These are phyloP conservation scores for Leptopilina syphax DNA, from an alignment of 2,888 invertebrate genomes.

Conservation along the genomic window DNA sequence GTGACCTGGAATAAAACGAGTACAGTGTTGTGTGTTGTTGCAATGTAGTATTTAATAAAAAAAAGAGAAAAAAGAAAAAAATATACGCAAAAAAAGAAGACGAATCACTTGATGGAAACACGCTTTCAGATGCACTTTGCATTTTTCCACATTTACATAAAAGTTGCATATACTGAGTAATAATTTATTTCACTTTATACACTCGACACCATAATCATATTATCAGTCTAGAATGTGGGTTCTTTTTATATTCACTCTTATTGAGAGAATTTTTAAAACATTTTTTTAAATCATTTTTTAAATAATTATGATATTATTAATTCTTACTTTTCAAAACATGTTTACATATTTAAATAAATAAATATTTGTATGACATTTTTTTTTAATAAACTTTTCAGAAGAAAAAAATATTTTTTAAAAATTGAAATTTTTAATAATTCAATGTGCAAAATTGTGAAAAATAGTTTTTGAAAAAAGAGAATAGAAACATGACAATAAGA, in stretches of 20 bases:
- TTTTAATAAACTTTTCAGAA: no score
- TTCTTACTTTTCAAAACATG: no score
- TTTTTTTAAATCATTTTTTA: no score
- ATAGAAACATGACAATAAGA: no score
- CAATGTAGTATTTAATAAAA: conserved; percentile 2
- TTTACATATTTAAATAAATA: no score
- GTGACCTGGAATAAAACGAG: conserved; percentile 43
- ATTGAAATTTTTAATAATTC: no score
- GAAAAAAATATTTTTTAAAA: no score
- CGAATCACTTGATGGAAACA: conserved; percentile 42
- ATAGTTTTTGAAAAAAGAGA: no score
- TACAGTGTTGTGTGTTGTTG: conserved; percentile 40
- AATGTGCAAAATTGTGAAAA: no score
- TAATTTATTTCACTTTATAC: conserved; percentile 34
- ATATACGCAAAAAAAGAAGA: conserved; percentile 34
- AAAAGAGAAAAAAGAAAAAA: background rate
- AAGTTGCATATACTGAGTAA: conserved; percentile 36
- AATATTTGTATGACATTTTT: no score
- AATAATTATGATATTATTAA: no score
- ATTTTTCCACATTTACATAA: conserved; percentile 41
- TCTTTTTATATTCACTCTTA: background rate
- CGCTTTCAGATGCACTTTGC: background rate
- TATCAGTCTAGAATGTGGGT: background rate
- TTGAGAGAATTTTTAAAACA: background rate
- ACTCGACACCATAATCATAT: conserved; percentile 12